Evolutionary conservation across 2,113 vertebrate species (phyloP).

Genomic region (Ammodytes dubius): DNA sequence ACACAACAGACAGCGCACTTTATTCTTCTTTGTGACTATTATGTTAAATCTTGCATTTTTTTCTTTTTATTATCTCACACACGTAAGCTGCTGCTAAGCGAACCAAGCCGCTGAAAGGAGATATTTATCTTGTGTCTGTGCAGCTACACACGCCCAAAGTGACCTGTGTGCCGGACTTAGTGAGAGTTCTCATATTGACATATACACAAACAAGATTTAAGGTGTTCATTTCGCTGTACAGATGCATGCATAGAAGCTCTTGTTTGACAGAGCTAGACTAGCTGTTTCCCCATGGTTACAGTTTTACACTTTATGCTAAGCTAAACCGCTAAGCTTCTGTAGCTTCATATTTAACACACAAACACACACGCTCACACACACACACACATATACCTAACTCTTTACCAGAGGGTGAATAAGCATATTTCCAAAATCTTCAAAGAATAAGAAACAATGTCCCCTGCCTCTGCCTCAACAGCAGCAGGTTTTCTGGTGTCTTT

Average conservation of each 20-base stretch:
- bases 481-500: conserved; percentile 64
- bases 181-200: neutral
- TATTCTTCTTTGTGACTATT: conserved; percentile 1
- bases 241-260: neutral
- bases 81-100: conserved; percentile 11
- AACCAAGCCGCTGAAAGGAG: conserved; percentile 1
- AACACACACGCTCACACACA: neutral
- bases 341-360: neutral
- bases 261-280: too few species aligned
- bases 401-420: too few species aligned
- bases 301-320: neutral
- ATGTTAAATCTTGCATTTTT: conserved; percentile 1
- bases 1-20: neutral
- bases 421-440: neutral
- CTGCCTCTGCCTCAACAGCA: conserved; percentile 44
- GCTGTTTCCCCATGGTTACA: neutral
- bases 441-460: conserved; percentile 33
- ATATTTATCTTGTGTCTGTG: conserved; percentile 21
- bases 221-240: neutral
- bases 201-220: neutral
- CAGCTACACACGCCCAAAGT: neutral
- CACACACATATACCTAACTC: neutral
- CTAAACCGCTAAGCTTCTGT: neutral
- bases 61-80: neutral
- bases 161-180: neutral